Base-by-base conservation (phyloP, 1,140 invertebrate genomes). In the Pachypeltis micranthus region DNA sequence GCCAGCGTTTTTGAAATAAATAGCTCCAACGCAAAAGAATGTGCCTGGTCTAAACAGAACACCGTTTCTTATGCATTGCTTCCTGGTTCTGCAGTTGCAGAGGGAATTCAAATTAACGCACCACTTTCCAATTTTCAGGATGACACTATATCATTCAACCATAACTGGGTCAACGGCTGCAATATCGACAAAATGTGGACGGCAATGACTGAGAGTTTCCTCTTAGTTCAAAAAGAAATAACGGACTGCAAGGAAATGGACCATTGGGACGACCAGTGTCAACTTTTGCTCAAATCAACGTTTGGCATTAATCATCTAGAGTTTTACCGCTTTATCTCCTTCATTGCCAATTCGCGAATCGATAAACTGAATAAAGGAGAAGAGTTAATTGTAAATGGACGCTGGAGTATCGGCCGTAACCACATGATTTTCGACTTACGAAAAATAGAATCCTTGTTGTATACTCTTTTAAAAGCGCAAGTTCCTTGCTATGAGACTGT, bases 121-220 rank as follows among this genome's bases (percentile, higher is more conserved):
- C n/a, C n/a, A n/a, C n/a, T n/a, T n/a, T n/a, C n/a, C n/a, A n/a
- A n/a, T 66, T 74, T 74, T 2, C 64, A 86, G 85, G 83, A 88
- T 67, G 90, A 96, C 71, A 94, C 93, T 25, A 93, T 98, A 69
- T 98, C 95, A 0, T 85, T 98, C 21, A 98, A 98, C 77, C 95
- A 98, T 74, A 98, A 98, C 73, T 97, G 93, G 90, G 81, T 97
- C 44, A 98, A 98, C 80, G 89, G 83, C 0, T 91, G 87, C 72
- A 98, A 96, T 74, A 79, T 96, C 57, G 68, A 79, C 39, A 71
- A 77, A 29, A 83, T 94, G 64, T 93, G 89, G 85, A 66, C 74
- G 0, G 80, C 83, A 31, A 71, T 97, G 16, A 75, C 81, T 63
- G 72, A 74, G 21, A 82, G 84, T 69, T 75, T 93, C 54, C 44